Conservation (phyloP, 1,140 invertebrate species). For the Antheraea mylitta region DNA sequence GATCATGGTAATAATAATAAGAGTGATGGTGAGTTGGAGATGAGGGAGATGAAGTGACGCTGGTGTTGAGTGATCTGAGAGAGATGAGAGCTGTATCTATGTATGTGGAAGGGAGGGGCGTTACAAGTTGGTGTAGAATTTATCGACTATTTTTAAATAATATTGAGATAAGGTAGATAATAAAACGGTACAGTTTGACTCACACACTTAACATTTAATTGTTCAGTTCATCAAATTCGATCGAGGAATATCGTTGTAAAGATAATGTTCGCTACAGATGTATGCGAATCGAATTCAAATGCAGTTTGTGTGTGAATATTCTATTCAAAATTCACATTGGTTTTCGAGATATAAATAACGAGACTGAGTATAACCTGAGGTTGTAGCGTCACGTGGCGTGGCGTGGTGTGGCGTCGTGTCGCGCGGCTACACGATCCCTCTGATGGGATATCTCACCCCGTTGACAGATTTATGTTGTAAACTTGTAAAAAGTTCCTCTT, state of each 20-base stretch:
- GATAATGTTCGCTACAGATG: background rate
- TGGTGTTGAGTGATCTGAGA: too few species aligned
- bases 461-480: background rate
- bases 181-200: background rate
- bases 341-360: background rate
- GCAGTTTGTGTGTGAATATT: background rate
- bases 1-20: too few species aligned
- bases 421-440: background rate
- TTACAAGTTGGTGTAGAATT: too few species aligned
- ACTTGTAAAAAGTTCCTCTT: background rate
- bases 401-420: too few species aligned
- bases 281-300: background rate
- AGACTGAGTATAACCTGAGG: background rate
- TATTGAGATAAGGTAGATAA: background rate
- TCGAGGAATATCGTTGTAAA: background rate
- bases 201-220: background rate
- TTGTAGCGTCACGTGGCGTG: background rate
- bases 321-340: background rate
- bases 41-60: too few species aligned
- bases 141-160: too few species aligned
- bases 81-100: too few species aligned
- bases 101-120: too few species aligned
- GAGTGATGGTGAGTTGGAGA: too few species aligned
- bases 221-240: background rate
- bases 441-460: background rate